These are phyloP conservation scores for Limosa lapponica DNA, from an alignment of 2,797 vertebrate genomes.

Conservation along the genomic window DNA sequence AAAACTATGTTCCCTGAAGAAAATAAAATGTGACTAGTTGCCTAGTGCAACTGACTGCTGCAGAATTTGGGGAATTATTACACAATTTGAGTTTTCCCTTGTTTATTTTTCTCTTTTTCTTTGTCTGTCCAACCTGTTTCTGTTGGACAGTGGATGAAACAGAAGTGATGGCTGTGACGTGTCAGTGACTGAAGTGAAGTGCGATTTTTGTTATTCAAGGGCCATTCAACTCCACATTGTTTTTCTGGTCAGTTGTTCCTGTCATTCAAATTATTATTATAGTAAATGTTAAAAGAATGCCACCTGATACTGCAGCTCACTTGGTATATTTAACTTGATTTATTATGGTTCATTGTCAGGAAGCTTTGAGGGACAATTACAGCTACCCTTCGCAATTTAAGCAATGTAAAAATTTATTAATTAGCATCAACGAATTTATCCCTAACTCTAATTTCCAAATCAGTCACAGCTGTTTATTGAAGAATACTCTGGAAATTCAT, in stretches of 20 bases:
- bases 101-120: background rate
- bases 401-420: background rate
- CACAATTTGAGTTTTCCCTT: background rate
- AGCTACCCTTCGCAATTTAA: background rate
- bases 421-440: background rate
- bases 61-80: background rate
- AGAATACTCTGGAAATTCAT: background rate
- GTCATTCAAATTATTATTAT: slow-evolving; percentile 36
- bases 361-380: background rate
- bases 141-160: background rate
- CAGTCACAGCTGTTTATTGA: background rate
- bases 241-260: slow-evolving; percentile 44
- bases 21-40: background rate
- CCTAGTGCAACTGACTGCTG: background rate
- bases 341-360: background rate
- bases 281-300: slow-evolving; percentile 24
- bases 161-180: background rate
- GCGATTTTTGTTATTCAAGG: background rate
- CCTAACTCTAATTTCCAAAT: background rate
- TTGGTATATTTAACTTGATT: slow-evolving; percentile 54
- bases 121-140: background rate
- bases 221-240: background rate
- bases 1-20: background rate
- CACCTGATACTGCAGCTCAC: background rate
- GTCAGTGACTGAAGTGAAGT: background rate